A percentile compares a stretch with the other conserved stretches of the same genome.
phyloP scores from a whole-genome alignment of 2,888 invertebrate species.

The Lepetodrilus schrolli region DNA sequence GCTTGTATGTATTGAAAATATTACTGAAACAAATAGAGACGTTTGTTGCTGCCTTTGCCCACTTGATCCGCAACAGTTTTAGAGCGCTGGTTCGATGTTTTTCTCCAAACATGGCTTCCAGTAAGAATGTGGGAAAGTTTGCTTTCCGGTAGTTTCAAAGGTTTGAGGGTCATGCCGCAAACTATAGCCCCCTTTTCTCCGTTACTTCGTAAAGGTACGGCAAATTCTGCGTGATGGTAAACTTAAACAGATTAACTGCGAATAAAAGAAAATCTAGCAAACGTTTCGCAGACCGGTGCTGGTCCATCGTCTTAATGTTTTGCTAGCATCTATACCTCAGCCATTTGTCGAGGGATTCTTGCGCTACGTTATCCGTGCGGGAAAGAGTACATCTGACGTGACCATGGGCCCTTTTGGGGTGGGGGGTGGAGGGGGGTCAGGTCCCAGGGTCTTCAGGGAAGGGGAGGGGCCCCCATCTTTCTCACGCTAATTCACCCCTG shows the following conservation, averaged over 20 bases:
- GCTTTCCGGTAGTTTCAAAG: constrained; percentile 5
- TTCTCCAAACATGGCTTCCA: constrained; percentile 20
- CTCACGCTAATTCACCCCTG: neutral
- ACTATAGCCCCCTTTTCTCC: neutral
- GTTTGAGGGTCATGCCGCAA: neutral
- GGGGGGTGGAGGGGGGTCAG: neutral
- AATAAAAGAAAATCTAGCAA: constrained; percentile 12
- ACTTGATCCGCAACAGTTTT: neutral
- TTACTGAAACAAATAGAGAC: constrained; percentile 14
- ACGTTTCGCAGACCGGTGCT: neutral
- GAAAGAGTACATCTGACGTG: neutral
- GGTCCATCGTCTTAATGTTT: neutral
- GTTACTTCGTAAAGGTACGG: constrained; percentile 6
- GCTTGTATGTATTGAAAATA: constrained; percentile 16
- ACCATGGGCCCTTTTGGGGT: too few species aligned
- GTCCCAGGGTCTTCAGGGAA: neutral
- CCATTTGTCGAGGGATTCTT: neutral
- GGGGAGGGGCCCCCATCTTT: neutral
- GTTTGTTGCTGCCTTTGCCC: constrained; percentile 8
- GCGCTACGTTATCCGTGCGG: neutral
- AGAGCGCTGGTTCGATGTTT: constrained; percentile 4
- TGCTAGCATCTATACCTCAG: neutral
- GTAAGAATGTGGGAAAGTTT: constrained; percentile 20
- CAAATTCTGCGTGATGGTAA: constrained; percentile 23
- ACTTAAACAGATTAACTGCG: constrained; percentile 16